phyloP scores from a whole-genome alignment of 2,797 vertebrate genomes.

The Enteromius afrohamiltoni region DNA sequence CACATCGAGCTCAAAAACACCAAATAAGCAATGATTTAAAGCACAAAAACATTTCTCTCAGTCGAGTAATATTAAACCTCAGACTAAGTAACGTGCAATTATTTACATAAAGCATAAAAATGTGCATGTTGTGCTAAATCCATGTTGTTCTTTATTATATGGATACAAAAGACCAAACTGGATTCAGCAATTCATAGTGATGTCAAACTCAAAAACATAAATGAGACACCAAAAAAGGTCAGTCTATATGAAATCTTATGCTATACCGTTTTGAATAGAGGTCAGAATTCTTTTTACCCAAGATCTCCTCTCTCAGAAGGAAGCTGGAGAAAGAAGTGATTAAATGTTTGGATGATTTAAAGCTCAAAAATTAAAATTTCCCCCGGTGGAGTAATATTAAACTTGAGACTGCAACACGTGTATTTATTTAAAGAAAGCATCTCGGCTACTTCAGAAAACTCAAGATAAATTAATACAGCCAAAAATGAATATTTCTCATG shows the following conservation, averaged over 20 bases:
- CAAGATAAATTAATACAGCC: not conserved
- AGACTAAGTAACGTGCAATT: not conserved
- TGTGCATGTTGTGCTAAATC: not conserved
- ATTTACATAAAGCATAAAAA: not conserved
- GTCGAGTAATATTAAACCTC: not conserved
- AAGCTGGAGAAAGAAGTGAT: not conserved
- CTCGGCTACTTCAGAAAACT: not conserved
- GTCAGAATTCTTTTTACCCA: not conserved
- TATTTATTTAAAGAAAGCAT: not conserved
- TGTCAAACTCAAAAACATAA: not conserved
- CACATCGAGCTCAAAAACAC: not conserved
- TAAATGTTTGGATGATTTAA: not conserved
- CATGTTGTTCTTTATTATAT: not conserved
- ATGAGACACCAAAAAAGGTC: not conserved
- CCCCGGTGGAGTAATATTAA: not conserved
- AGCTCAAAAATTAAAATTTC: not conserved
- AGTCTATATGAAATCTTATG: not conserved
- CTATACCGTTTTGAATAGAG: not conserved
- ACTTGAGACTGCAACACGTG: not conserved
- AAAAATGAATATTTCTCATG: not conserved
- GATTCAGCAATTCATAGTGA: not conserved
- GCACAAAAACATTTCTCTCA: not conserved
- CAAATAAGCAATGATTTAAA: not conserved
- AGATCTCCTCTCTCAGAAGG: not conserved
- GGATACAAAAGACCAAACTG: not conserved